Evolutionary conservation across 2,113 vertebrate species (phyloP).

Genomic region (Cavia porcellus): DNA sequence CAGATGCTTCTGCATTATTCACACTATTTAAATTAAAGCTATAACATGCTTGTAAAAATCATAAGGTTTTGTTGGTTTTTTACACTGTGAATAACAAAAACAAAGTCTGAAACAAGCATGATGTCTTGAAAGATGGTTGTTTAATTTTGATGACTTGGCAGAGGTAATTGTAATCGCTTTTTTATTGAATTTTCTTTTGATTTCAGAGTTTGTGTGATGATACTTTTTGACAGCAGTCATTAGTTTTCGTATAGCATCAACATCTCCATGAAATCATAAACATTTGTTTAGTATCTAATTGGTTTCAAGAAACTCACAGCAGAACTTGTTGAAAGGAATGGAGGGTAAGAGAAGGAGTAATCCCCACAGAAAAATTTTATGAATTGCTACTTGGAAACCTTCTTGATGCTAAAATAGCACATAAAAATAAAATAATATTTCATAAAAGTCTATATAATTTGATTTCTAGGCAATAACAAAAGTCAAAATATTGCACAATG

Average conservation of each 20-base stretch:
- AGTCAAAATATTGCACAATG: background rate
- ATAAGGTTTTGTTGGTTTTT: background rate
- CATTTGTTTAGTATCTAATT: conserved; percentile 2
- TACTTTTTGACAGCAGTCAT: background rate
- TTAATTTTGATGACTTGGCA: background rate
- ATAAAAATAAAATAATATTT: background rate
- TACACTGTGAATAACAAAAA: background rate
- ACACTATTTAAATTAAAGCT: background rate
- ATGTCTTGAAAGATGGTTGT: background rate
- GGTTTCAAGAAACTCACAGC: background rate
- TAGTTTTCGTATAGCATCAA: background rate
- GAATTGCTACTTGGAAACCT: background rate
- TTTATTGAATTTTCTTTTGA: background rate
- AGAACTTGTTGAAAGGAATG: background rate
- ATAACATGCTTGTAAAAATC: conserved; percentile 23
- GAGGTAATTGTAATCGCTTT: background rate
- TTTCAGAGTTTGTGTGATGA: background rate
- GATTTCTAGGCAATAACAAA: background rate
- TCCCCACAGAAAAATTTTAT: background rate
- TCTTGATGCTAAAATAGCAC: background rate
- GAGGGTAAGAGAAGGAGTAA: background rate
- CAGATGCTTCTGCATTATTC: background rate
- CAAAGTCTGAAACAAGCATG: background rate
- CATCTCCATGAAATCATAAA: background rate
- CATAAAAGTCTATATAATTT: background rate